Percentiles rank a stretch among this genome's conserved stretches.
phyloP scores from a whole-genome alignment of 2,113 vertebrate species.

The Gallinago paraguaiae region DNA sequence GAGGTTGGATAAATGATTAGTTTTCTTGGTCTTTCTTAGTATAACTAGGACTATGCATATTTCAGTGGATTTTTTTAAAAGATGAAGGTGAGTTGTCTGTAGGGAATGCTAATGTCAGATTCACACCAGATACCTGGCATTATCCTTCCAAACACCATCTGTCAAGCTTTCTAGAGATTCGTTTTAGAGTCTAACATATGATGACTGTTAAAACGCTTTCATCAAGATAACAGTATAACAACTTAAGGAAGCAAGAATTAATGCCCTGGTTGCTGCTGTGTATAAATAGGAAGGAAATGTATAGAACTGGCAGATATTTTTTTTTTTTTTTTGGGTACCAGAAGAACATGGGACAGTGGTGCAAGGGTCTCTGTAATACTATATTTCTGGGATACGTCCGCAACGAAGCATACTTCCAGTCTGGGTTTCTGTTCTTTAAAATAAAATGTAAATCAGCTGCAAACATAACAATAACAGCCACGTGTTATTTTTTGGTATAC shows the following conservation, averaged over 20 bases:
- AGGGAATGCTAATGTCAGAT: conserved; percentile 46
- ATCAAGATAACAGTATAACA: not conserved
- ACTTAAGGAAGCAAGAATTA: conserved; percentile 22
- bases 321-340: not conserved
- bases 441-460: not conserved
- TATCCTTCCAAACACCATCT: conserved; percentile 63
- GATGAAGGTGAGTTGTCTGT: conserved; percentile 26
- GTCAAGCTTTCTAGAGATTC: conserved; percentile 61
- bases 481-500: not conserved
- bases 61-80: not conserved
- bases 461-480: not conserved
- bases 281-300: conserved; percentile 30
- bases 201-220: conserved; percentile 12
- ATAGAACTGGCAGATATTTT: not conserved
- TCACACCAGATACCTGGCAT: conserved; percentile 54
- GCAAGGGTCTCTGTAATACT: not conserved
- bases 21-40: not conserved
- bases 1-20: not conserved
- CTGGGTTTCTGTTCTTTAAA: not conserved
- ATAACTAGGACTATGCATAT: not conserved
- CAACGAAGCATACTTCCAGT: not conserved
- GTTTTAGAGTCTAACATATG: not conserved
- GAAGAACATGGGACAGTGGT: not conserved
- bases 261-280: not conserved
- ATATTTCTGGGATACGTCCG: not conserved